Evolutionary conservation across 2,888 invertebrate species (phyloP), one percentile per base, ranked within the genome.

Genomic region (Drosophila kambysellisi): DNA sequence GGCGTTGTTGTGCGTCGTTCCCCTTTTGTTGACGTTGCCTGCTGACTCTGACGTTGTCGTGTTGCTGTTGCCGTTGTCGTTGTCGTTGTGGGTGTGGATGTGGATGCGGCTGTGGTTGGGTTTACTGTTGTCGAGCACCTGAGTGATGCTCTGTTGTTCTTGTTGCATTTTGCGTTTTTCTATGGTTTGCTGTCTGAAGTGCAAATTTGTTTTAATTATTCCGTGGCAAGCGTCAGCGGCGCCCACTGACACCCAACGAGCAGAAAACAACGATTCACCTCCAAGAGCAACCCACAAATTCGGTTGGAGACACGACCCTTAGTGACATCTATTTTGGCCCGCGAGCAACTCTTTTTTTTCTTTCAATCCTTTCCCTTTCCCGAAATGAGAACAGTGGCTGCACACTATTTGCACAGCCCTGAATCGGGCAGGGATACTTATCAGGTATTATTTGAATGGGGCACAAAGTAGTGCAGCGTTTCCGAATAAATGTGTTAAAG

Each of bases 141-240:
- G 79, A 61, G 41, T 62, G 74, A 67, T 39, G 56, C 56, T 39
- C 39, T 39, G 62, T 61, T 81, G 60, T 54, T 60, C 65, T 83
- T 86, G 81, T 81, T 90, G 90, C 74, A 85, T 74, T 46, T 46
- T 69, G 73, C 76, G 76, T 84, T 84, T 81, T 81, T 69, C 84
- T 79, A 74, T 74, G 86, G 81, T 72, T 72, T 74, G 76, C 79
- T 88, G 92, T 89, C 91, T 92, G 91, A 92, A 92, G 92, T 91
- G 92, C 83, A 92, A 92, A 92, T 92, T 92, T 91, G 90, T 87
- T 89, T 91, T 89, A 91, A 92, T 91, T 92, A 91, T 92, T 88
- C 80, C 83, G 78, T 74, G 82, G 89, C 80, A 84, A 86, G 58
- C 76, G 67, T 70, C 88, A 77, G 71, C 73, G 63, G 68, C 79